phyloP scores from a whole-genome alignment of 2,888 invertebrate genomes.

The Phrixothrix hirtus region DNA sequence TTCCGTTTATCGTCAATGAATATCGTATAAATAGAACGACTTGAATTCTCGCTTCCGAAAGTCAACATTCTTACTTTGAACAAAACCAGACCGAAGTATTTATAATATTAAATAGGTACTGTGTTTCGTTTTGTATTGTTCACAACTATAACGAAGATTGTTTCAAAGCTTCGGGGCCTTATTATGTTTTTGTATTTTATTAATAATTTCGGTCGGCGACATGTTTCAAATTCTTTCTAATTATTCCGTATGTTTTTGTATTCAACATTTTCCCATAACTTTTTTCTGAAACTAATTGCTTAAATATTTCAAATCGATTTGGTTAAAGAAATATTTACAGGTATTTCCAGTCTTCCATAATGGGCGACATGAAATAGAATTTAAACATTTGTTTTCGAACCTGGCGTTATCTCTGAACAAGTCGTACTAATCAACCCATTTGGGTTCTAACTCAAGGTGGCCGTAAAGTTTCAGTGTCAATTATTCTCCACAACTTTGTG shows the following conservation, averaged over 20 bases:
- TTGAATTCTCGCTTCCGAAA: constrained; percentile 13
- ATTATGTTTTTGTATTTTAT: too few relatives aligned
- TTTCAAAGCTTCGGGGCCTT: too few relatives aligned
- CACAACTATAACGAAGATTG: too few relatives aligned
- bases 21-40: constrained; percentile 28
- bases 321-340: neutral
- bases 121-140: constrained; percentile 9
- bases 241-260: too few relatives aligned
- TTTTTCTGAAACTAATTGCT: constrained; percentile 1
- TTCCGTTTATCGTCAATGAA: constrained; percentile 27
- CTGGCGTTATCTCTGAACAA: constrained; percentile 34
- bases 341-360: constrained; percentile 9
- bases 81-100: constrained; percentile 20
- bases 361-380: constrained; percentile 16
- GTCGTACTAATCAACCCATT: constrained; percentile 38
- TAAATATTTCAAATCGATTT: neutral
- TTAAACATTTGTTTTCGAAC: constrained; percentile 29
- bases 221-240: too few relatives aligned
- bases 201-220: too few relatives aligned
- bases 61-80: constrained; percentile 21
- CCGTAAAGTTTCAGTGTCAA: constrained; percentile 47
- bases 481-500: constrained; percentile 43
- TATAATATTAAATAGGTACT: constrained; percentile 16
- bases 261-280: too few relatives aligned
- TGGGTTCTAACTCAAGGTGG: constrained; percentile 40